Base-by-base conservation (phyloP, 2,113 vertebrate species). In the Myotis brandtii region DNA sequence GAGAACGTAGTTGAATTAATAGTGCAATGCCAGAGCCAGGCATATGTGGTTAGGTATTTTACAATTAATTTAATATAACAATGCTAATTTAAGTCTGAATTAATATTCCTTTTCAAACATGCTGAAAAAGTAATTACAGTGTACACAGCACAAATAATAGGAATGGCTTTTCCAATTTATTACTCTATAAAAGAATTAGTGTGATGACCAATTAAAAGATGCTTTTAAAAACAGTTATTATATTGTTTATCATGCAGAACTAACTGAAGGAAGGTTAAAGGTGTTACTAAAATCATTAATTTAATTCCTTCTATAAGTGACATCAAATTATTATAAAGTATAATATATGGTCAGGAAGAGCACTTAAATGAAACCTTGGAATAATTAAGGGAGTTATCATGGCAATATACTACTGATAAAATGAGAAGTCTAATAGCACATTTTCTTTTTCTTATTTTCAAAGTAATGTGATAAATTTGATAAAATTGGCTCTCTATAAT, bases 271-370 rank as follows among this genome's bases (percentile, higher is more conserved):
- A 97, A 98, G 97, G 98, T 98, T 98, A 98, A 98, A 98, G 97
- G 96, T 98, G 81, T 98, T 98, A 98, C 98, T 98, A 98, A 98
- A 98, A 98, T 95, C 95, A 97, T 98, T 98, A 98, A 98, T 98
- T 98, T 98, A 97, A 98, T 98, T 98, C 86, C 86, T 92, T 97
- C 92, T 93, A 87, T 94, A 98, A 97, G 97, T 97, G 84, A 86
- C 88, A 97, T 97, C 96, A 98, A 98, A 98, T 98, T 98, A 98
- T 98, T 93, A 98, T 98, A 98, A 98, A 98, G 98, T 97, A 97
- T 97, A 98, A 97, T 97, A 97, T 96, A 97, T 96, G 67, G 87
- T 97, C 96, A 98, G 95, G 81, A 98, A 95, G 93, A 97, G 89
- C 90, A 96, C 25, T 98, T 98, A 98, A 98, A 98, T 98, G 95